Evolutionary conservation across 2,113 vertebrate species (phyloP).

Genomic region (Heterochromis multidens): DNA sequence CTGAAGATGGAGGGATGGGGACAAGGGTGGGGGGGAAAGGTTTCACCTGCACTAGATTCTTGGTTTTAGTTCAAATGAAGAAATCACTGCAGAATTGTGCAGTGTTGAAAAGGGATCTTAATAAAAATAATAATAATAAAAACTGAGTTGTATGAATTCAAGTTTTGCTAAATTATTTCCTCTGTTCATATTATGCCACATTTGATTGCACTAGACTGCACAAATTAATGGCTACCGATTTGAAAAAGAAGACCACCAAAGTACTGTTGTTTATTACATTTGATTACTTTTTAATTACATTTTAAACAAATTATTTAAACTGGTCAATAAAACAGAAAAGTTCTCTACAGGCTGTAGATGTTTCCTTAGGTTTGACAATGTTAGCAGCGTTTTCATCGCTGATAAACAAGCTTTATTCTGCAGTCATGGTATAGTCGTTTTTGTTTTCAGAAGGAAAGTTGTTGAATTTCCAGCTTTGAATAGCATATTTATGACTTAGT

Average conservation of each 20-base stretch:
- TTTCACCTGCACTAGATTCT: constrained; percentile 23
- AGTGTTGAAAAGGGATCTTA: background rate
- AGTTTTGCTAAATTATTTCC: background rate
- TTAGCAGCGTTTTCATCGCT: no score
- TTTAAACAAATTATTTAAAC: no score
- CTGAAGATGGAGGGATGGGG: background rate
- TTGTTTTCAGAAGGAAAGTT: no score
- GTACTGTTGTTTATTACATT: no score
- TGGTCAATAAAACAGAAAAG: background rate
- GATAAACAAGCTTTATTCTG: no score
- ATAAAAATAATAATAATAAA: background rate
- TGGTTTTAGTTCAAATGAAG: constrained; percentile 17
- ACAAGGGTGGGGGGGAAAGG: background rate
- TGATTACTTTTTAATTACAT: no score
- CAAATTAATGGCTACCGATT: background rate
- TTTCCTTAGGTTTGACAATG: background rate
- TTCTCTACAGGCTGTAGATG: background rate
- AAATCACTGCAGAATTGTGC: background rate
- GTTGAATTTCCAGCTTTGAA: no score
- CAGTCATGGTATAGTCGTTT: no score
- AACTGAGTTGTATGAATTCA: background rate
- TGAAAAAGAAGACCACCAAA: background rate
- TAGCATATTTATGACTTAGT: no score
- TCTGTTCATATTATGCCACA: background rate
- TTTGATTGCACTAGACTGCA: background rate